phyloP scores from a whole-genome alignment of 2,888 invertebrate genomes.

The Sarcophaga caerulescens region DNA sequence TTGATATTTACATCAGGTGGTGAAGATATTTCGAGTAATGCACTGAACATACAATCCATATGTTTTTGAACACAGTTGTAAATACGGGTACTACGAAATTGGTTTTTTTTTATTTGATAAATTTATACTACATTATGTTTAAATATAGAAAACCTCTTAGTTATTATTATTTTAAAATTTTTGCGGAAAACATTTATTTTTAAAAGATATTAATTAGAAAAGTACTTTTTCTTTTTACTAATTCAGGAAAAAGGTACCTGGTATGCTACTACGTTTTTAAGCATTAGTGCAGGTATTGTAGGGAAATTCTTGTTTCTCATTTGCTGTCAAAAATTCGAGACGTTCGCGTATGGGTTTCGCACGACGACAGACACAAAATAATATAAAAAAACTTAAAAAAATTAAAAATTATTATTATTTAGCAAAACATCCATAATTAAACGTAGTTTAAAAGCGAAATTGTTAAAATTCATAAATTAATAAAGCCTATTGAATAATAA shows the following conservation, averaged over 20 bases:
- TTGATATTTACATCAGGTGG: background rate
- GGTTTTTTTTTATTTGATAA: too few relatives aligned
- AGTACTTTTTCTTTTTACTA: background rate
- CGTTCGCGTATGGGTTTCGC: conserved; percentile 63
- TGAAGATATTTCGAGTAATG: background rate
- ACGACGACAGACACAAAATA: conserved; percentile 51
- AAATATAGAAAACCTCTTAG: too few relatives aligned
- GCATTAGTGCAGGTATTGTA: conserved; percentile 23
- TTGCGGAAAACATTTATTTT: background rate
- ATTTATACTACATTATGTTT: too few relatives aligned
- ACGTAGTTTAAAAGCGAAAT: conserved; percentile 51
- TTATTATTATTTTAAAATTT: background rate
- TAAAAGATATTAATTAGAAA: background rate
- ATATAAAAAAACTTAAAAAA: conserved; percentile 9
- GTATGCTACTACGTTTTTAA: background rate
- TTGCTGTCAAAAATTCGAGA: conserved; percentile 70
- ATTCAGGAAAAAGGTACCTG: background rate
- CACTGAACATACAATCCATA: background rate
- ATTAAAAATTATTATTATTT: conserved; percentile 9
- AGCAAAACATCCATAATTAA: background rate
- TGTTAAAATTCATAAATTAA: background rate
- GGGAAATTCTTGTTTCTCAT: conserved; percentile 64
- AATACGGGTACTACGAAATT: background rate
- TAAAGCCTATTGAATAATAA: background rate
- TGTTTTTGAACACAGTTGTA: background rate